Evolutionary conservation across 2,113 vertebrate species (phyloP), one percentile per base, ranked within the genome.

Genomic region (Formicarius rufipectus): DNA sequence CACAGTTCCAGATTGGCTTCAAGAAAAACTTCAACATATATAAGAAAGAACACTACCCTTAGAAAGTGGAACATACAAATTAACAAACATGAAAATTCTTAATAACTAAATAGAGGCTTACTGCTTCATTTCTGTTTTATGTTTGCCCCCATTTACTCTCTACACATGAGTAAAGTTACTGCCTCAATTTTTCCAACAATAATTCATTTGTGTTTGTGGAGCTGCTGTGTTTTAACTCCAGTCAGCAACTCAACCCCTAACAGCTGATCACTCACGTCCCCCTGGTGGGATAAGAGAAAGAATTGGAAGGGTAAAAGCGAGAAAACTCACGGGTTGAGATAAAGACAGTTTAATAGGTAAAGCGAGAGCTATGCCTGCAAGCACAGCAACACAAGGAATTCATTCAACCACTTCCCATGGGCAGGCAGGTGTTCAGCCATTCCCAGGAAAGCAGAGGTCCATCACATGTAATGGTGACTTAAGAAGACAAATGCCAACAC

Each of bases 1-100:
- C n/a, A 88, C 85, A 81, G 35, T 74, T 88, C 27, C 37, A 59
- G 59, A 63, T 21, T 88, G 6, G 4, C 7, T 15, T 93, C 79
- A 95, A 85, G 31, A 84, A 83, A 82, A 93, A 56, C 45, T 93
- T 92, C 31, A 81, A 35, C 14, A 10, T 39, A 11, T 59, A n/a
- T 76, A 72, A 78, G 44, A 77, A 79, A 93, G 18, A 74, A 40
- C 35, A 62, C 25, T 59, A 77, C 33, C 30, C 50, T 62, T 2
- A 67, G 31, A 27, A 94, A 85, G 27, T 37, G 35, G 31, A 16
- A 52, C 18, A 40, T 24, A n/a, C 0, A 83, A 80, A 91, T 50
- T 62, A 72, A 91, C 59, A 59, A 79, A 44, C 5, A 60, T 42
- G 12, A 55, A 75, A 84, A 73, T 40, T 64, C 14, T 81, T 64